Evolutionary conservation across 2,113 vertebrate species (phyloP), one percentile per base, ranked within the genome.

Genomic region (Scomber japonicus): DNA sequence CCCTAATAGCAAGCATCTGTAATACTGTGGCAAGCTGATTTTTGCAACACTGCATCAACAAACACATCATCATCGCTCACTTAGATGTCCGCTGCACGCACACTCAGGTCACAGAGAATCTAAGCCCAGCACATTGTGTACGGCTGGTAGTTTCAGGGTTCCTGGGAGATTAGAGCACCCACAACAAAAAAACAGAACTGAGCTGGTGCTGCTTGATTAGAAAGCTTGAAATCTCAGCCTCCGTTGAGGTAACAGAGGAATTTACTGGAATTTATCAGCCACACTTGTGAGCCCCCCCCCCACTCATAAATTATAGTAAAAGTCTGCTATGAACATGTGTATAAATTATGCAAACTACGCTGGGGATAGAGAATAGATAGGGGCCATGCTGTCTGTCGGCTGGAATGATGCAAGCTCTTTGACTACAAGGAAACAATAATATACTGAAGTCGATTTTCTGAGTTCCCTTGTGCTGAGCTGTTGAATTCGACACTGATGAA

Each of bases 291-390:
- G 13, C 24, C 24, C 24, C 21, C 21, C 13, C 24, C 63, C 1
- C 4, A 5, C 54, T 69, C 62, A 78, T 83, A 75, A 65, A 80
- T 65, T 63, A 78, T 59, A 40, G 30, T 75, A 16, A 63, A 76
- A 71, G 71, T 67, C 30, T 53, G 71, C 66, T 57, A 54, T 75
- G 61, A 51, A 46, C 30, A 27, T 27, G 5, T 73, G 44, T 74
- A 55, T 83, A 49, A 79, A 79, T 80, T 48, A 81, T 86, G 68
- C 54, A 88, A 61, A 71, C 31, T 50, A 19, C 21, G 56, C 35
- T 56, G 49, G 10, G 53, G 57, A 77, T 69, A 63, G 15, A 24
- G 56, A 53, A 56, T 56, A 56, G 75, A 63, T 49, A 27, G 31
- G 16, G 19, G 35, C 56, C n/a, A 4, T 0, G 0, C 48, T 46